Evolutionary conservation across 2,797 vertebrate species (phyloP).

Genomic region (Molothrus ater): DNA sequence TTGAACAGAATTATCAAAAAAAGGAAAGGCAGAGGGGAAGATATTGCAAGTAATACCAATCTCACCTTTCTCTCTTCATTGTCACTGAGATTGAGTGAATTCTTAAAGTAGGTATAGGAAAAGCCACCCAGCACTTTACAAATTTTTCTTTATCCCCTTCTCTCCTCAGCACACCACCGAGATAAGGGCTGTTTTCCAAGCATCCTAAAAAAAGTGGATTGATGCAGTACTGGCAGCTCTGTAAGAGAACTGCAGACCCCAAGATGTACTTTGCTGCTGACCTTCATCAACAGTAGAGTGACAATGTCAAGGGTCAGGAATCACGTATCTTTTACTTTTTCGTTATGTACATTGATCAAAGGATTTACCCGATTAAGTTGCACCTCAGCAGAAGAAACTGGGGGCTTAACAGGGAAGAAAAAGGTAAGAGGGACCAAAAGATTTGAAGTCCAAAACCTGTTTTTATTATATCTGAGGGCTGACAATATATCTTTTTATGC

Average conservation of each 20-base stretch:
- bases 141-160: neutral
- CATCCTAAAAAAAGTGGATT: neutral
- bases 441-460: neutral
- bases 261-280: neutral
- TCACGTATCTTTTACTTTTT: neutral
- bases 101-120: neutral
- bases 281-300: neutral
- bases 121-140: neutral
- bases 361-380: neutral
- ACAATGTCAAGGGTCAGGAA: neutral
- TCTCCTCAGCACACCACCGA: fast-evolving
- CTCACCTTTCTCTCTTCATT: neutral
- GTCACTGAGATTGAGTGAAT: neutral
- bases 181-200: neutral
- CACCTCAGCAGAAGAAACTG: neutral
- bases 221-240: neutral
- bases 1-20: neutral
- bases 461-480: neutral
- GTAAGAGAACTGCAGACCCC: neutral
- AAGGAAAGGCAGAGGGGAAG: neutral
- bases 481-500: neutral
- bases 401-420: neutral
- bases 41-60: neutral
- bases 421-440: neutral
- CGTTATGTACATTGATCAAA: neutral